Conservation (phyloP, 2,113 vertebrate species). For the Protobothrops mucrosquamatus region DNA sequence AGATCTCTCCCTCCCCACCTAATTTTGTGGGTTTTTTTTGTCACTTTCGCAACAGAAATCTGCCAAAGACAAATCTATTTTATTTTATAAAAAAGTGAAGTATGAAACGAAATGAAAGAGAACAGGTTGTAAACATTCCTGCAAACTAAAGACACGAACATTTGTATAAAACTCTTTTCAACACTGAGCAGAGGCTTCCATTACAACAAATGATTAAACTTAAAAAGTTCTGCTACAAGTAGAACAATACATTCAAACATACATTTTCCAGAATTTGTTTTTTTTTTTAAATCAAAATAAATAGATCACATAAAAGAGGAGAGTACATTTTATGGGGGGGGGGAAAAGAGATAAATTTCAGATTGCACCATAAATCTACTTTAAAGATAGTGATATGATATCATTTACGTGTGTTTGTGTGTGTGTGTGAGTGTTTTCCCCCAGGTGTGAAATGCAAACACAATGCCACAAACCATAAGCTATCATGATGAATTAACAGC, state of each 20-base stretch:
- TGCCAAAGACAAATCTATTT: conserved; percentile 44
- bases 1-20: not conserved
- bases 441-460: conserved; percentile 58
- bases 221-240: conserved; percentile 71
- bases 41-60: conserved; percentile 54
- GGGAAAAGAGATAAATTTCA: conserved; percentile 60
- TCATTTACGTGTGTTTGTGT: conserved; percentile 45
- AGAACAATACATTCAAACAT: conserved; percentile 75
- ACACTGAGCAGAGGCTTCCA: conserved; percentile 59
- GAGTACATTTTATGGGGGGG: conserved; percentile 50
- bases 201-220: conserved; percentile 65
- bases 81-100: conserved; percentile 45
- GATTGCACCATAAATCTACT: conserved; percentile 73
- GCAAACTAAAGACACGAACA: conserved; percentile 59
- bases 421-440: conserved; percentile 31
- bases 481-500: conserved; percentile 48
- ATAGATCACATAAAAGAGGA: conserved; percentile 70
- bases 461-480: conserved; percentile 55
- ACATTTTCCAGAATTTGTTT: conserved; percentile 60
- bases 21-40: not conserved
- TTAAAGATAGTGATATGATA: conserved; percentile 56
- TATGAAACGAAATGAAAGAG: conserved; percentile 49
- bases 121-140: conserved; percentile 63
- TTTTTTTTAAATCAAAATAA: conserved; percentile 68
- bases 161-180: conserved; percentile 67